Percentiles rank a stretch among this genome's conserved stretches.
Evolutionary conservation across 2,113 vertebrate genomes (phyloP).

Genomic region (Pterocles gutturalis): DNA sequence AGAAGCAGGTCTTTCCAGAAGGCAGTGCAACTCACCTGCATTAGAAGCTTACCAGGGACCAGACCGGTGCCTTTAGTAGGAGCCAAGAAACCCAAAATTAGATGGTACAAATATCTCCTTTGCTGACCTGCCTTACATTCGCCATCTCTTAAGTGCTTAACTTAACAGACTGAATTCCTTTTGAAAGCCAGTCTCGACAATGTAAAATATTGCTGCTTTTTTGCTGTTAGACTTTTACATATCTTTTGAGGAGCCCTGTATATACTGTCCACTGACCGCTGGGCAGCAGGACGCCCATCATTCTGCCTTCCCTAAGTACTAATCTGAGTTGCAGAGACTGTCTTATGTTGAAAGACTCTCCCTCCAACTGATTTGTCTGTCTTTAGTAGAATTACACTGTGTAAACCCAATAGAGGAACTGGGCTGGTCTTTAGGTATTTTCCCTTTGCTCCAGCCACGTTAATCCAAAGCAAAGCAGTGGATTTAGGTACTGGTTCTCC

Average conservation of each 20-base stretch:
- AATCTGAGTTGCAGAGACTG: background rate
- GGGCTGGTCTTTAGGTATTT: background rate
- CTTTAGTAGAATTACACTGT: background rate
- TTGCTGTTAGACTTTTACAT: background rate
- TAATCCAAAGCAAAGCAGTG: background rate
- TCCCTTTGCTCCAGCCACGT: background rate
- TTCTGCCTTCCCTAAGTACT: background rate
- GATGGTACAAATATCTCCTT: conserved; percentile 27
- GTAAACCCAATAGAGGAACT: background rate
- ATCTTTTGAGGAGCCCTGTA: background rate
- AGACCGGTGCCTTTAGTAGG: background rate
- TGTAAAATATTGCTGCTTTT: background rate
- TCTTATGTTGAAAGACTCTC: background rate
- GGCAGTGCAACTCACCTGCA: background rate
- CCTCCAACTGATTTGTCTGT: background rate
- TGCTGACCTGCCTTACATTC: background rate
- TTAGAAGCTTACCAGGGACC: background rate
- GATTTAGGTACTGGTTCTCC: too few relatives aligned
- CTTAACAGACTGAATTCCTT: background rate
- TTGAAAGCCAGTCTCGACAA: background rate
- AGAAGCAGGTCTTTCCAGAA: background rate
- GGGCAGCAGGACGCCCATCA: background rate
- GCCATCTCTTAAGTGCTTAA: background rate
- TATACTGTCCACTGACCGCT: background rate
- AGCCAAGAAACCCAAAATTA: conserved; percentile 14